Evolutionary conservation across 2,797 vertebrate genomes (phyloP), one percentile per base, ranked within the genome.

Genomic region (Gymnodraco acuticeps): DNA sequence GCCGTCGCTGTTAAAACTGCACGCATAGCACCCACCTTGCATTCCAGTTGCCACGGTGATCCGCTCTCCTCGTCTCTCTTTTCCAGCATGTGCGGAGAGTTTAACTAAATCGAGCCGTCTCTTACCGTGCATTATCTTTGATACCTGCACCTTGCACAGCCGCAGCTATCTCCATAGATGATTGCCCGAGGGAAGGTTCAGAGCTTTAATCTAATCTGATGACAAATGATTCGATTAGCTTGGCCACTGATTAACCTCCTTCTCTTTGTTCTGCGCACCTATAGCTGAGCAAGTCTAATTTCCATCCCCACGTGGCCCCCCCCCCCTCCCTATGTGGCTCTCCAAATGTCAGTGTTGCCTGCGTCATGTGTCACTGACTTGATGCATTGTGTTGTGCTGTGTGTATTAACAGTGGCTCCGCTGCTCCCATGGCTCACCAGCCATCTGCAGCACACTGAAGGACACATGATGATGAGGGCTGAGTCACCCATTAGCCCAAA

Each of bases 401-500:
- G 82, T 63, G 65, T 67, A 62, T 38, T 33, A 62, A 46, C 63
- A 17, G 70, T 46, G 77, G 83, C 68, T 75, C 58, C 31, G 53
- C 76, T 81, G 85, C 86, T 85, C 73, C 81, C 87, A 68, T 78
- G 83, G 73, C 87, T 90, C 89, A 87, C 78, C 82, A 86, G 90
- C 78, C 86, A 83, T 91, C 80, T 85, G 83, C 85, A 86, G 86
- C 87, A 85, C 72, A 88, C 85, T 77, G 85, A 89, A 83, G 84
- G 86, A 89, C 83, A 84, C 79, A 78, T 41, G 75, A 90, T 88
- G 87, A 93, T 89, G 88, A 88, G 62, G 82, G 72, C 83, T 89
- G 92, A 93, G 87, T 94, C 92, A 90, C 93, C 90, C 87, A 93
- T 93, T 93, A 93, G 88, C 89, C 87, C 80, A 91, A 95, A 95